Percentiles rank a stretch among this genome's conserved stretches.
Evolutionary conservation across 1,140 invertebrate species (phyloP).

Genomic region (Pogonomyrmex californicus): DNA sequence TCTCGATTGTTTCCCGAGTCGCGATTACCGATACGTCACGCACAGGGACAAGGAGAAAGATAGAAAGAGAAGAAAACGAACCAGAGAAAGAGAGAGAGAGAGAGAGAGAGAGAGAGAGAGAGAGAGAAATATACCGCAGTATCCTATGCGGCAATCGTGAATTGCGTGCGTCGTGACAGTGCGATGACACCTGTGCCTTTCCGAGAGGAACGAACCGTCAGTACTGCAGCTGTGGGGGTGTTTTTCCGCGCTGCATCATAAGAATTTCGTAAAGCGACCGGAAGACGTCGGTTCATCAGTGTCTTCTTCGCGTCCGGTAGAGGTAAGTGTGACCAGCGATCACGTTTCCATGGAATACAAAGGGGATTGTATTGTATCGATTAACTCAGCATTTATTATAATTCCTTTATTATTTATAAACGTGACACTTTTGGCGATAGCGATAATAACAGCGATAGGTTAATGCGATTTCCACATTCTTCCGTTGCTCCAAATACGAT

Average conservation of each 20-base stretch:
- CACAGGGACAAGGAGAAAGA: not conserved
- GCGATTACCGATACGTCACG: conserved; percentile 60
- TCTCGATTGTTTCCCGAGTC: conserved; percentile 77
- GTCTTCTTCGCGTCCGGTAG: not conserved
- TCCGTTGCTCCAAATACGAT: not conserved
- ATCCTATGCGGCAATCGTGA: conserved; percentile 39
- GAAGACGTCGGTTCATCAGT: conserved; percentile 30
- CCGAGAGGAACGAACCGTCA: conserved; percentile 48
- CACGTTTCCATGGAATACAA: not conserved
- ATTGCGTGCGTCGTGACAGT: conserved; percentile 63
- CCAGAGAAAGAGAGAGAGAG: not conserved
- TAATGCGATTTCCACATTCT: not conserved
- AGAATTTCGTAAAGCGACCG: conserved; percentile 16
- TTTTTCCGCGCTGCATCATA: conserved; percentile 47
- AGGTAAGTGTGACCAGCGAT: conserved; percentile 38
- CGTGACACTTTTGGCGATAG: not conserved
- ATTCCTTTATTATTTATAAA: not conserved
- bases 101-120: not conserved
- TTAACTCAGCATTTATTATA: not conserved
- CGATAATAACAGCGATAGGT: not conserved
- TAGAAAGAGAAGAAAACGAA: not conserved
- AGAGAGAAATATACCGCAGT: conserved; percentile 19
- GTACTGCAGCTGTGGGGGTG: conserved; percentile 26
- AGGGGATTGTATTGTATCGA: not conserved
- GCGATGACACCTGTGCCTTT: conserved; percentile 72